Conservation (phyloP, 2,113 vertebrate species). For the Mesitornis unicolor region DNA sequence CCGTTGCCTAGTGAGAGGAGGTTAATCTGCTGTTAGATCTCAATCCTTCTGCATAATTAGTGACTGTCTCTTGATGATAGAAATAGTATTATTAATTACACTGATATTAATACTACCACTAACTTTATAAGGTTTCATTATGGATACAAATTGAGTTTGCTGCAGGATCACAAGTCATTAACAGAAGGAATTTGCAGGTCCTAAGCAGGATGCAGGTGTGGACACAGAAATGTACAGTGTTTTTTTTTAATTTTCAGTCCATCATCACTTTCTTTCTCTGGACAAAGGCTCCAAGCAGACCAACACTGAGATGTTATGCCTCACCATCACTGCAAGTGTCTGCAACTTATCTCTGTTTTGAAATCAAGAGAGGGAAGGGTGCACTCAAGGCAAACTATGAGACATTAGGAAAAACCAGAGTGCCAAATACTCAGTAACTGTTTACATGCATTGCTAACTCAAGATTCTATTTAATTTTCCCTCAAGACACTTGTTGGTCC, state of each 20-base stretch:
- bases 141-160: background rate
- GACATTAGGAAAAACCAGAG: background rate
- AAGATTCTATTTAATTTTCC: accelerated
- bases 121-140: background rate
- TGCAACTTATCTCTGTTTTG: background rate
- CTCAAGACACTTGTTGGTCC: background rate
- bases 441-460: background rate
- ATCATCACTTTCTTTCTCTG: too few species aligned
- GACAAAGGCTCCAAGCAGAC: background rate
- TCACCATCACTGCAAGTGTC: background rate
- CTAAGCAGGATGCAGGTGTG: background rate
- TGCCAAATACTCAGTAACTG: background rate
- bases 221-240: background rate
- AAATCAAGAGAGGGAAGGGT: background rate
- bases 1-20: background rate
- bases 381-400: accelerated
- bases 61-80: background rate
- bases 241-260: background rate
- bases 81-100: conserved; percentile 34
- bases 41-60: background rate
- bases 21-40: background rate
- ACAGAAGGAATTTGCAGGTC: background rate
- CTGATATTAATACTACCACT: background rate
- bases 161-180: background rate
- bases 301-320: accelerated